Evolutionary conservation across 2,797 vertebrate genomes (phyloP).

Genomic region (Argentina silus): DNA sequence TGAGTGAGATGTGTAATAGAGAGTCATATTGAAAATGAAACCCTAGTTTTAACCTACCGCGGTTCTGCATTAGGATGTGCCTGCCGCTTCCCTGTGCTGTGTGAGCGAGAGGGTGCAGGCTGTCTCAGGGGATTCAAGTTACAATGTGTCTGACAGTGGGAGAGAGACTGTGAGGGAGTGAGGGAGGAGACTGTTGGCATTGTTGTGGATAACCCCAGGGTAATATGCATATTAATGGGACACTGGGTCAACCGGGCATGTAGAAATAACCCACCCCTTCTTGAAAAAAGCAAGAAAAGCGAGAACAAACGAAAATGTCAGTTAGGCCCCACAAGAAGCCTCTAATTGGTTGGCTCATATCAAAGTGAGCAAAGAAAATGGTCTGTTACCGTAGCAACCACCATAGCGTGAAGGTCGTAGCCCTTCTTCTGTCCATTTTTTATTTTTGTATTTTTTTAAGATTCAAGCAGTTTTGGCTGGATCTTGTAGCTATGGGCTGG

Average conservation of each 20-base stretch:
- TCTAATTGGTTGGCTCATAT: background rate
- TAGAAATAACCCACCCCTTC: background rate
- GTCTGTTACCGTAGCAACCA: conserved; percentile 12
- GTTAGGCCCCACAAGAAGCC: background rate
- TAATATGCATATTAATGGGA: background rate
- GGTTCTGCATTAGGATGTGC: background rate
- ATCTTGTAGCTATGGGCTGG: background rate
- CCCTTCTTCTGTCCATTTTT: background rate
- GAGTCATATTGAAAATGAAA: conserved; percentile 7
- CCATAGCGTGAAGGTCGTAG: conserved; percentile 11
- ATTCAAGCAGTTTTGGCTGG: background rate
- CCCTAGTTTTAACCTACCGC: background rate
- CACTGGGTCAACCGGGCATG: background rate
- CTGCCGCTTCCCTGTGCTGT: background rate
- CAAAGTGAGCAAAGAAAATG: background rate
- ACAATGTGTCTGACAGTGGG: background rate
- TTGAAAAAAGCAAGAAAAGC: background rate
- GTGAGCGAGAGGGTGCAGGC: background rate
- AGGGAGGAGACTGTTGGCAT: conserved; percentile 3
- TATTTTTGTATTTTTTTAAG: background rate
- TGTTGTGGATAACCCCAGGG: background rate
- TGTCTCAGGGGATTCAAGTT: background rate
- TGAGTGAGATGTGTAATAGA: background rate
- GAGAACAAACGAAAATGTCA: background rate
- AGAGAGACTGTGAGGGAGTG: background rate